phyloP scores from a whole-genome alignment of 37 sponge, comb jelly and placozoan genomes.

The Beroe ovata region DNA sequence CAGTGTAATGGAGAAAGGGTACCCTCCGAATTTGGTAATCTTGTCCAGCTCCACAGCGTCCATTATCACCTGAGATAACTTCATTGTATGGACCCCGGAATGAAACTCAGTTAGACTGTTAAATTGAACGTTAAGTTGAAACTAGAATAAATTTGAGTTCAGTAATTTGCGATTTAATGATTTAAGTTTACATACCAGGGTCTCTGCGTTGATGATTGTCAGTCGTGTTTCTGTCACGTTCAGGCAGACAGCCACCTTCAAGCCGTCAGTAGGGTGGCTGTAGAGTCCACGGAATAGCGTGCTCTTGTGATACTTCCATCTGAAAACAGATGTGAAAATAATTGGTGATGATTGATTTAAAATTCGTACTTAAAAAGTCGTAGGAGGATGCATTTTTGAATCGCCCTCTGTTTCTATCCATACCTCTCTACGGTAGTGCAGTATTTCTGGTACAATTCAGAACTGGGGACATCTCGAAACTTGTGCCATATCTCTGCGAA shows the following conservation, averaged over 20 bases:
- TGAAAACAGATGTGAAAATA: not conserved
- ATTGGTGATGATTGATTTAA: too few species aligned
- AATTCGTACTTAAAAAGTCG: too few species aligned
- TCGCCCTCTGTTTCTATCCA: too few species aligned
- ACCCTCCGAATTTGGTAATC: conserved; percentile 37
- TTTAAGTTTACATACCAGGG: conserved; percentile 7
- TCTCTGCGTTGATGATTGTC: conserved; percentile 36
- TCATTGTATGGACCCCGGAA: too few species aligned
- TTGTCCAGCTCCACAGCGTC: conserved; percentile 50
- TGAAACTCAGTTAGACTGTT: too few species aligned
- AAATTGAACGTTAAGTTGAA: too few species aligned
- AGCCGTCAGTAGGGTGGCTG: conserved; percentile 45
- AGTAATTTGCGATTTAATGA: not conserved
- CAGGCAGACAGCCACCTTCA: conserved; percentile 33
- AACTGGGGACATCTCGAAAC: conserved; percentile 5
- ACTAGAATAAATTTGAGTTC: too few species aligned
- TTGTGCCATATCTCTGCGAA: conserved; percentile 58
- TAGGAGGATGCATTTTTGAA: too few species aligned
- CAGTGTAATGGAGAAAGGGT: conserved; percentile 40
- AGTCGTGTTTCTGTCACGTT: conserved; percentile 43
- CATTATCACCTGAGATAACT: conserved; percentile 57
- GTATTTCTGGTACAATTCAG: conserved; percentile 27
- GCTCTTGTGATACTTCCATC: conserved; percentile 66
- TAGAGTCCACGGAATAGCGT: conserved; percentile 50
- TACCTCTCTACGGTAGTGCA: conserved; percentile 37